Percentiles rank a stretch among this genome's conserved stretches.
Evolutionary conservation across 2,113 vertebrate species (phyloP).

Genomic region (Notechis scutatus): DNA sequence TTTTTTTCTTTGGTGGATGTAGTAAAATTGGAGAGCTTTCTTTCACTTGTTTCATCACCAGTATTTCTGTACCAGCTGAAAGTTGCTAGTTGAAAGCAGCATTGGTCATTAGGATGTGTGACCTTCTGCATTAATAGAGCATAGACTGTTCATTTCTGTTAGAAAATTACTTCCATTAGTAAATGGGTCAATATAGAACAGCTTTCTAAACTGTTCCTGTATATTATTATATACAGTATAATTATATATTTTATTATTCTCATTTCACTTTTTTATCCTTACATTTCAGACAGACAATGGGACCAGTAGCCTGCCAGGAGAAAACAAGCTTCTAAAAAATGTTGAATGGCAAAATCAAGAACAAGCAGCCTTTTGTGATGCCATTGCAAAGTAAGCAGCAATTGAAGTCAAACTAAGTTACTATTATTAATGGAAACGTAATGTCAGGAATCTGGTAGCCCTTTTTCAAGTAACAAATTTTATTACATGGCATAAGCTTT

Average conservation of each 20-base stretch:
- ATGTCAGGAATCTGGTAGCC: background rate
- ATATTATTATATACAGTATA: too few relatives aligned
- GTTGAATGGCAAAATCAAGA: constrained; percentile 85
- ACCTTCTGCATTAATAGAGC: background rate
- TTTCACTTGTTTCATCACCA: background rate
- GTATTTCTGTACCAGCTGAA: background rate
- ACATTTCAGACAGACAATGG: constrained; percentile 78
- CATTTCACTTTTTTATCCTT: constrained; percentile 52
- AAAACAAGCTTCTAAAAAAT: constrained; percentile 74
- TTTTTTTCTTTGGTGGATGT: background rate
- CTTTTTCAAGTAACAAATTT: background rate
- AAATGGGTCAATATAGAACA: background rate
- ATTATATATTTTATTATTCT: constrained; percentile 8
- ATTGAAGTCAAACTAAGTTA: constrained; percentile 26
- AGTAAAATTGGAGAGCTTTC: background rate
- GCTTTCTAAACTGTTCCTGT: constrained; percentile 1
- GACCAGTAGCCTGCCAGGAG: constrained; percentile 73
- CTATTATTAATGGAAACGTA: background rate
- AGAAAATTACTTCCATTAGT: background rate
- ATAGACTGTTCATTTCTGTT: background rate
- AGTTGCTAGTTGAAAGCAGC: background rate
- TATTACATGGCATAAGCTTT: background rate
- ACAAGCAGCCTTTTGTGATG: constrained; percentile 87
- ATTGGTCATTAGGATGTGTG: background rate
- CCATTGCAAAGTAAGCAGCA: constrained; percentile 80